Evolutionary conservation across 1,140 invertebrate species (phyloP).

Genomic region (Drosophila sucinea): DNA sequence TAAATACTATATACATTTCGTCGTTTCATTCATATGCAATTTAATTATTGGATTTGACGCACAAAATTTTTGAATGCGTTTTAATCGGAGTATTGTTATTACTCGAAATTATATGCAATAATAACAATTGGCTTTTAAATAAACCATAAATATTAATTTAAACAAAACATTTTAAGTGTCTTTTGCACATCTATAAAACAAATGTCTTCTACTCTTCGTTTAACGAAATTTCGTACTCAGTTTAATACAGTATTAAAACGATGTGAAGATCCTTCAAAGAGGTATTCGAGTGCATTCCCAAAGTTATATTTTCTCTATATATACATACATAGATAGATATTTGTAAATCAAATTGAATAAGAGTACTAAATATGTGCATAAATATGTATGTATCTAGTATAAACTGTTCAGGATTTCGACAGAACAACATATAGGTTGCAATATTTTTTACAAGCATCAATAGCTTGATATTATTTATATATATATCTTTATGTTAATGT

Average conservation of each 20-base stretch:
- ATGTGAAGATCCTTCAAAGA: conserved; percentile 4
- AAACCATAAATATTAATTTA: conserved; percentile 3
- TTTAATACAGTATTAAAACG: conserved; percentile 5
- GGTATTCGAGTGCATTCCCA: conserved; percentile 7
- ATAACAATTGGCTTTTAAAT: conserved; percentile 10
- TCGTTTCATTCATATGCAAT: conserved; percentile 8
- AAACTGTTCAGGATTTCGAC: not conserved
- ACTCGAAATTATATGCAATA: conserved; percentile 7
- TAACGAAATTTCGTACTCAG: conserved; percentile 4
- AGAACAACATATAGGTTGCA: conserved; percentile 4
- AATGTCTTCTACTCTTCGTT: conserved; percentile 8
- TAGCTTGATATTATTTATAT: not conserved
- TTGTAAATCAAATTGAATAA: not conserved
- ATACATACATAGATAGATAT: not conserved
- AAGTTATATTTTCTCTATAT: conserved; percentile 1
- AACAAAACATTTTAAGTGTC: not conserved
- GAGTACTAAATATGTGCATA: not conserved
- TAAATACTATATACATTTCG: conserved; percentile 11
- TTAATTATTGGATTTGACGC: not conserved
- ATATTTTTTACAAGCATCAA: not conserved
- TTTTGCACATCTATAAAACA: conserved; percentile 1
- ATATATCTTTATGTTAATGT: not conserved
- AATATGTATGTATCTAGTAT: not conserved
- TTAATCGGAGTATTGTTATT: not conserved
- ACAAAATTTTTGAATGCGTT: conserved; percentile 2